Conservation (phyloP, 2,113 vertebrate genomes). For the Pogonocichla stellata region DNA sequence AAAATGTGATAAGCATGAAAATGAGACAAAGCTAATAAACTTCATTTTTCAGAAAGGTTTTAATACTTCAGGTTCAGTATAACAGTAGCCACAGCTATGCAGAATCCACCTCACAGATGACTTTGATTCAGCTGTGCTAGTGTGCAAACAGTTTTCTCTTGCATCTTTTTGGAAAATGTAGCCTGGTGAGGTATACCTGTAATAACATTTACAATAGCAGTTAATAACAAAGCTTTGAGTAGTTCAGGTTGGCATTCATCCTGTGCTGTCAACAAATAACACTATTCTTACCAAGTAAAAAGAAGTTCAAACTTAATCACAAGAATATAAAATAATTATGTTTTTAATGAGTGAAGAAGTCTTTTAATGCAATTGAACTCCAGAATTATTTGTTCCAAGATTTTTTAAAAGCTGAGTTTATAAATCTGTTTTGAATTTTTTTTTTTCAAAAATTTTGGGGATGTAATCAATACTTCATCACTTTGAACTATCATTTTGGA, state of each 20-base stretch:
- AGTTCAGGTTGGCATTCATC: neutral
- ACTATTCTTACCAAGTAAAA: neutral
- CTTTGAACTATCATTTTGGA: neutral
- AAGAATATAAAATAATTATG: neutral
- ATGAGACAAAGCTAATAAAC: neutral
- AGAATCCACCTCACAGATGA: neutral
- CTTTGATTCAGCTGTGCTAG: neutral
- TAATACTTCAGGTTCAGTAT: neutral
- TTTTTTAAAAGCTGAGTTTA: neutral
- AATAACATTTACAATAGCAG: neutral
- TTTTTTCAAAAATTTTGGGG: neutral
- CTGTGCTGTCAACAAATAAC: neutral
- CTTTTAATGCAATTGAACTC: neutral
- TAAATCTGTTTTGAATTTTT: neutral
- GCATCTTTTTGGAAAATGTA: neutral
- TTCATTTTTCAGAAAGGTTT: neutral
- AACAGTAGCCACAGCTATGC: neutral
- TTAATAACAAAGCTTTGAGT: neutral
- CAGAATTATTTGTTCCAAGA: neutral
- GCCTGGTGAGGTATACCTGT: neutral
- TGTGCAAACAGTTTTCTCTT: neutral
- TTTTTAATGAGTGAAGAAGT: neutral
- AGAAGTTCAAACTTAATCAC: neutral
- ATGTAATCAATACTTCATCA: neutral
- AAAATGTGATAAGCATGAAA: neutral